These are phyloP conservation scores for Alauda arvensis DNA, from an alignment of 2,797 vertebrate genomes.

Conservation along the genomic window DNA sequence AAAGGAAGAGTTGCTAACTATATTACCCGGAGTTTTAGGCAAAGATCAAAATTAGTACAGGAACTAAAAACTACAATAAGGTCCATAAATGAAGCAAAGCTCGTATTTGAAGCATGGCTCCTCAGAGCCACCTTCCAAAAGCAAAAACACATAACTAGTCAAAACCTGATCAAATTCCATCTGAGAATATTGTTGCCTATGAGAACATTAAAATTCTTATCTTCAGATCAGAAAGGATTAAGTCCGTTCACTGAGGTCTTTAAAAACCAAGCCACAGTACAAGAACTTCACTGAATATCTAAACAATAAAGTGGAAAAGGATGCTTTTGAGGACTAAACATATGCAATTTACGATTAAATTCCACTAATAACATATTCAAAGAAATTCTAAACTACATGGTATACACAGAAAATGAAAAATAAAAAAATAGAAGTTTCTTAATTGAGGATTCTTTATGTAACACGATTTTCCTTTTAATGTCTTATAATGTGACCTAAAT, in stretches of 20 bases:
- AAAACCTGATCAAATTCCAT: not conserved
- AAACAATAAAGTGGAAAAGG: not conserved
- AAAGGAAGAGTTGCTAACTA: constrained; percentile 34
- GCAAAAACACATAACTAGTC: not conserved
- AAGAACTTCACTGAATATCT: not conserved
- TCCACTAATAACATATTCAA: not conserved
- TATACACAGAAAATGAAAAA: not conserved
- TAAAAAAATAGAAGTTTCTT: not conserved
- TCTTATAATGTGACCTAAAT: not conserved
- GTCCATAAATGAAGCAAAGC: not conserved
- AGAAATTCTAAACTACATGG: not conserved
- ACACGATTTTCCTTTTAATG: not conserved
- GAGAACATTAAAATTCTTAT: not conserved
- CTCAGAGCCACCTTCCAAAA: not conserved
- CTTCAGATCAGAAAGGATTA: not conserved
- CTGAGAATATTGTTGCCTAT: not conserved
- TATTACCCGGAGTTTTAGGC: not conserved
- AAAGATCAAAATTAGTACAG: not conserved
- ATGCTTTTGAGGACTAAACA: not conserved
- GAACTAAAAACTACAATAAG: not conserved
- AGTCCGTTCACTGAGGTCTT: not conserved
- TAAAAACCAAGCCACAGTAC: not conserved
- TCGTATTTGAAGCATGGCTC: not conserved
- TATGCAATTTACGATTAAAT: not conserved
- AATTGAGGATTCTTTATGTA: not conserved